phyloP scores from a whole-genome alignment of 2,888 invertebrate species.

The Diarsia rubi region DNA sequence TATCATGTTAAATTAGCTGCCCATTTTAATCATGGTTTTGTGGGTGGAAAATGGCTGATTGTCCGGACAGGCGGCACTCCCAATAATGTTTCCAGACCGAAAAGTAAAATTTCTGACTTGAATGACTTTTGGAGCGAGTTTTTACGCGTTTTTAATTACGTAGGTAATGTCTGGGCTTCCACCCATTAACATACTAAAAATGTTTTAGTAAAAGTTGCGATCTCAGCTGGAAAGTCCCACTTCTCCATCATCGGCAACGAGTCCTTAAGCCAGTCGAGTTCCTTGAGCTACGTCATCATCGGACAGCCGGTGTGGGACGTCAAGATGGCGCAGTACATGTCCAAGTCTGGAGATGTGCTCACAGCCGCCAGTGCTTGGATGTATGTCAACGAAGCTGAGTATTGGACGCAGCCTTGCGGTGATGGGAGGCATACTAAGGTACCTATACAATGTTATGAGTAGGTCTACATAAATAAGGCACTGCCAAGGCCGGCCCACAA shows the following conservation, averaged over 20 bases:
- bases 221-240: slow-evolving; percentile 91
- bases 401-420: slow-evolving; percentile 88
- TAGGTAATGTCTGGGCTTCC: background rate
- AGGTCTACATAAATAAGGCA: too few relatives aligned
- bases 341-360: slow-evolving; percentile 91
- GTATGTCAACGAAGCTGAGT: slow-evolving; percentile 91
- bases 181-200: background rate
- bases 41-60: background rate
- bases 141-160: background rate
- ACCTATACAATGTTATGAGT: background rate
- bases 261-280: slow-evolving; percentile 81
- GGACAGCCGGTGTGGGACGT: slow-evolving; percentile 92
- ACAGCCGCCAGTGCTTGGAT: slow-evolving; percentile 91
- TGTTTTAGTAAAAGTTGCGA: slow-evolving; percentile 91
- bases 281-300: slow-evolving; percentile 89
- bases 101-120: background rate
- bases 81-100: background rate
- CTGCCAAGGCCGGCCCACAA: too few relatives aligned
- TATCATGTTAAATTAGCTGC: background rate
- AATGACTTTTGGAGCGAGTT: background rate
- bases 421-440: slow-evolving; percentile 89
- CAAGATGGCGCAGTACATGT: slow-evolving; percentile 85
- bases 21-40: background rate
- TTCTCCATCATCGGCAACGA: slow-evolving; percentile 91
- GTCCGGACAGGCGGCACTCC: background rate